Evolutionary conservation across 2,113 vertebrate genomes (phyloP).

Genomic region (Aspiorhynchus laticeps): DNA sequence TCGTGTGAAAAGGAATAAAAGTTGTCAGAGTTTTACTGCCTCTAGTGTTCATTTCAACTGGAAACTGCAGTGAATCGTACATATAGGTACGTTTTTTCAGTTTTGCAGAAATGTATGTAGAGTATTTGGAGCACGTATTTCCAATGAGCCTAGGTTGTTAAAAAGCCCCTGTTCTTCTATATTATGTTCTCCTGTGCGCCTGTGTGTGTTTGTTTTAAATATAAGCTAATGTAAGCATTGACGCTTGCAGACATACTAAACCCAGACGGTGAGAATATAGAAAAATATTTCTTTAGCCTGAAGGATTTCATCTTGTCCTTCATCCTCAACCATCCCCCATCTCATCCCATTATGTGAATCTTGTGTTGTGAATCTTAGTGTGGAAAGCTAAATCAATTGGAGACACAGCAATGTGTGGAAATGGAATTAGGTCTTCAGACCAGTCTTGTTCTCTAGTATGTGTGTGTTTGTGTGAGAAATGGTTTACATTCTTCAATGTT

Average conservation of each 20-base stretch:
- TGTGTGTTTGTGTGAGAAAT: background rate
- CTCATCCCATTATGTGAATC: conserved; percentile 35
- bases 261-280: conserved; percentile 26
- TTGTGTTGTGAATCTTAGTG: conserved; percentile 23
- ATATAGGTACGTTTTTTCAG: too few species aligned
- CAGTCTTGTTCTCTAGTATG: conserved; percentile 18
- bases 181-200: background rate
- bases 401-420: conserved; percentile 43
- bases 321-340: conserved; percentile 35
- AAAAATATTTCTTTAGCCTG: conserved; percentile 40
- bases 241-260: background rate
- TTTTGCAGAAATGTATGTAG: too few species aligned
- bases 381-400: conserved; percentile 44
- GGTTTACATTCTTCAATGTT: conserved; percentile 18
- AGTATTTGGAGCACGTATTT: too few species aligned
- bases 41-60: too few species aligned
- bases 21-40: too few species aligned
- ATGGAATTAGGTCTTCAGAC: conserved; percentile 41
- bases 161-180: background rate
- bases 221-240: background rate
- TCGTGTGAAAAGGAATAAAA: too few species aligned
- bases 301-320: conserved; percentile 44
- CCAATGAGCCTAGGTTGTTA: too few species aligned
- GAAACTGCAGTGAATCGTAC: too few species aligned
- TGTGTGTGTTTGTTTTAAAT: conserved; percentile 8